Evolutionary conservation across 2,888 invertebrate genomes (phyloP).

Genomic region (Sarcophaga caerulescens): DNA sequence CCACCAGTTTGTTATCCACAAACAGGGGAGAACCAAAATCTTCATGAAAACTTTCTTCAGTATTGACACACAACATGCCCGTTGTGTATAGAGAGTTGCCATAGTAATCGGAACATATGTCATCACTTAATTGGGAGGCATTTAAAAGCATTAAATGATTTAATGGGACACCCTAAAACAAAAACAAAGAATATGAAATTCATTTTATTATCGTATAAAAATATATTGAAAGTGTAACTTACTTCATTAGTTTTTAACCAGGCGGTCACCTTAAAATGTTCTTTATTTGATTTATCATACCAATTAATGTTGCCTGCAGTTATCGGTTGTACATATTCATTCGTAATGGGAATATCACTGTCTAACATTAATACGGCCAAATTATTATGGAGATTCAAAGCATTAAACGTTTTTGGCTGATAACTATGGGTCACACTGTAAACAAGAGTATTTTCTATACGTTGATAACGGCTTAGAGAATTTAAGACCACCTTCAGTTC

Average conservation of each 20-base stretch:
- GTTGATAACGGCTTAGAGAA: conserved; percentile 71
- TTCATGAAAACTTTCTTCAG: conserved; percentile 22
- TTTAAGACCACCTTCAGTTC: conserved; percentile 76
- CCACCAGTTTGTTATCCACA: conserved; percentile 61
- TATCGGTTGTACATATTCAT: conserved; percentile 73
- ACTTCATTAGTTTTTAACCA: conserved; percentile 65
- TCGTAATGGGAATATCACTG: conserved; percentile 73
- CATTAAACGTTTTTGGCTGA: conserved; percentile 69
- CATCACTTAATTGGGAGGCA: conserved; percentile 45
- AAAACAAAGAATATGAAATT: conserved; percentile 1
- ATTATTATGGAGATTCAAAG: conserved; percentile 71
- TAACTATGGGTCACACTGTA: conserved; percentile 76
- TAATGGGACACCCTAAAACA: conserved; percentile 59
- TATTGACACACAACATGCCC: conserved; percentile 64
- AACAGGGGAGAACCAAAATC: conserved; percentile 68
- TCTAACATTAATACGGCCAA: conserved; percentile 77
- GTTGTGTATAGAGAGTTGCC: conserved; percentile 19
- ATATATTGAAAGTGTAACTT: neutral
- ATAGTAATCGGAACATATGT: conserved; percentile 55
- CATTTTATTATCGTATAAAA: neutral
- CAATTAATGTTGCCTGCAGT: conserved; percentile 59
- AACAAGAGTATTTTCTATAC: conserved; percentile 69
- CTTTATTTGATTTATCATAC: conserved; percentile 12
- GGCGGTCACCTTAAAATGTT: conserved; percentile 59
- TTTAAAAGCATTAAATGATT: conserved; percentile 64